Base-by-base conservation (phyloP, 2,113 vertebrate species). In the Scatophagus argus region DNA sequence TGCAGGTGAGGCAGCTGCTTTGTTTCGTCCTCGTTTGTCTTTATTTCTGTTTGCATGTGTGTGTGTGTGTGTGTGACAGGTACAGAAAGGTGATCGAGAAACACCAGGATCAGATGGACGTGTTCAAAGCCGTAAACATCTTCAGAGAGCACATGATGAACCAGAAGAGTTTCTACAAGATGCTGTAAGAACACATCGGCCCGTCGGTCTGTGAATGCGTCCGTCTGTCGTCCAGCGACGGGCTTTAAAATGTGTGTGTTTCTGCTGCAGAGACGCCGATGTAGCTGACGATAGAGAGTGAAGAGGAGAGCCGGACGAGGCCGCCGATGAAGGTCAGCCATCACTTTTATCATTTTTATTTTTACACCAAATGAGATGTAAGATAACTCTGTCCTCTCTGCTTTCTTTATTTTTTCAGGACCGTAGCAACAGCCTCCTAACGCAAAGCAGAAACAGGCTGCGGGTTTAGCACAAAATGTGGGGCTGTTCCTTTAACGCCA, bases 71-170 rank as follows among this genome's bases (percentile, higher is more conserved):
- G 23, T 46, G 0, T 19, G 3, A 16, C 46, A 88, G 86, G 60
- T 78, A 69, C 65, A 65, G 1, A 6, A 17, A 39, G 14, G 12
- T 80, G 49, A 0, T 78, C 0, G 65, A 81, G 21, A 16, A 56
- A 2, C 4, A 62, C 2, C 71, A 55, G 34, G 5, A 41, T 2
- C 31, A 58, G 9, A 59, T 82, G 49, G 60, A 84, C 4, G 0
- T 0, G 4, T 67, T 2, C 34, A 62, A 60, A 62, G 51, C 84
- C 60, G 19, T 87, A 17, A 62, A 55, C 74, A 32, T 90, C 65
- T 87, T 90, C 83, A 82, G 78, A 64, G 16, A 74, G n/a, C 83
- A 84, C 38, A 32, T 80, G 74, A 64, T 74, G 72, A 75, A 68
- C 1, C 78, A 84, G 81, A 84, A 58, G 59, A 59, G n/a, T 8